Evolutionary conservation across 1,140 invertebrate genomes (phyloP), one percentile per base, ranked within the genome.

Genomic region (Wasmannia auropunctata): DNA sequence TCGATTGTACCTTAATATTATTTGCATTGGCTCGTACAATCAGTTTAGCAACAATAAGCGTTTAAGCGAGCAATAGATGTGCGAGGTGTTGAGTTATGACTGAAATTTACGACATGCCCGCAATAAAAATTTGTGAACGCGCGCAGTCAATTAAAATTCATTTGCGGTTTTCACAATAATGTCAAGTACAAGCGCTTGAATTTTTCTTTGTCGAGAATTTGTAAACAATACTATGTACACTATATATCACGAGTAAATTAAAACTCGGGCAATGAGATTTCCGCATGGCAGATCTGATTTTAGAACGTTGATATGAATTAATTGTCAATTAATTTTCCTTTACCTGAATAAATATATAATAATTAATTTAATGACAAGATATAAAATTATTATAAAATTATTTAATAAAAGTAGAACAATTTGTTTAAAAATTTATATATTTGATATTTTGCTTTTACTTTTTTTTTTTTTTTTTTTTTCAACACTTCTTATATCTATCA

Each of bases 81-180:
- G 40, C 40, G 3, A 62, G 56, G 25, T 31, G 56, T 11, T 62
- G 75, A 77, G n/a, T 62, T 77, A 63, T 25, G 75, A 4, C 14
- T 28, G 31, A 65, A 65, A 79, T 63, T 79, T 79, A 79, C 60
- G 58, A 65, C n/a, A n/a, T n/a, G 28, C 28, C 40, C 4, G 58
- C 75, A 46, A 79, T 79, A n/a, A n/a, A 79, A 77, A 79, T 43
- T 77, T n/a, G 28, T 63, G 19, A 46, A n/a, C n/a, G n/a, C 56
- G 19, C 25, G n/a, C 58, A 14, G 14, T 1, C 60, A 28, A 62
- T 8, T 65, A 34, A 77, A 63, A 49, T 22, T n/a, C 28, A 60
- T 51, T 25, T 34, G 74, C 37, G 25, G 56, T 60, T 77, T 77
- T 14, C 75, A 28, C 40, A 25, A 63, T 46, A n/a, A 34, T 25